Percentiles rank a stretch among this genome's conserved stretches.
Conservation (phyloP, 2,113 vertebrate genomes). For the Carassius gibelio region DNA sequence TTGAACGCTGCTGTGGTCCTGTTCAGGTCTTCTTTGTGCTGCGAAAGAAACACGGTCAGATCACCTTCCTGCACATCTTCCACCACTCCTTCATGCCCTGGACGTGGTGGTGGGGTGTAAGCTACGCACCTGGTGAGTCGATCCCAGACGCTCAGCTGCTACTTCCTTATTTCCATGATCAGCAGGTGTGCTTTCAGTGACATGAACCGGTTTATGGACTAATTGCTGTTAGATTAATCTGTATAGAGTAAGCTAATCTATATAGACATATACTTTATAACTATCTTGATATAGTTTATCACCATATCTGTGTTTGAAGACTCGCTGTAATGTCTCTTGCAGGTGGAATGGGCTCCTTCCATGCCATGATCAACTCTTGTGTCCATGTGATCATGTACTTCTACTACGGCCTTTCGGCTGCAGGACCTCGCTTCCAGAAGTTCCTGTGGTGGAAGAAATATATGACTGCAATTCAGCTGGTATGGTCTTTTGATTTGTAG, state of each 20-base stretch:
- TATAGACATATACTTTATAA: no score
- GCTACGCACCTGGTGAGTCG: slow-evolving; percentile 85
- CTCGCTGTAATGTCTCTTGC: slow-evolving; percentile 2
- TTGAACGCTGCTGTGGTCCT: neutral
- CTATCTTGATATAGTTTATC: no score
- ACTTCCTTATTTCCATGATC: neutral
- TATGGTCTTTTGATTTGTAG: slow-evolving; percentile 64
- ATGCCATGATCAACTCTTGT: slow-evolving; percentile 93
- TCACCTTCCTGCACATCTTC: slow-evolving; percentile 96
- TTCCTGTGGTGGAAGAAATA: slow-evolving; percentile 99
- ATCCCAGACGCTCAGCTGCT: neutral
- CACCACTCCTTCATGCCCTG: slow-evolving; percentile 96
- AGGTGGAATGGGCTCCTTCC: slow-evolving; percentile 99
- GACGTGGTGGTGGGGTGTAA: slow-evolving; percentile 98
- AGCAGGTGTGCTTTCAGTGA: neutral
- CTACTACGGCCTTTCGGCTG: slow-evolving; percentile 92
- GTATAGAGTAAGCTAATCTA: no score
- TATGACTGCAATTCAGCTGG: slow-evolving; percentile 98
- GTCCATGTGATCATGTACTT: slow-evolving; percentile 97
- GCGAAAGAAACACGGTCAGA: slow-evolving; percentile 93
- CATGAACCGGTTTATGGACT: neutral
- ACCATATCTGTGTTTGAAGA: neutral
- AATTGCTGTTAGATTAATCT: no score
- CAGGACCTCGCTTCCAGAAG: slow-evolving; percentile 93
- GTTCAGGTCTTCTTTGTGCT: slow-evolving; percentile 93